Evolutionary conservation across 2,113 vertebrate genomes (phyloP), one percentile per base, ranked within the genome.

Genomic region (Podiceps cristatus): DNA sequence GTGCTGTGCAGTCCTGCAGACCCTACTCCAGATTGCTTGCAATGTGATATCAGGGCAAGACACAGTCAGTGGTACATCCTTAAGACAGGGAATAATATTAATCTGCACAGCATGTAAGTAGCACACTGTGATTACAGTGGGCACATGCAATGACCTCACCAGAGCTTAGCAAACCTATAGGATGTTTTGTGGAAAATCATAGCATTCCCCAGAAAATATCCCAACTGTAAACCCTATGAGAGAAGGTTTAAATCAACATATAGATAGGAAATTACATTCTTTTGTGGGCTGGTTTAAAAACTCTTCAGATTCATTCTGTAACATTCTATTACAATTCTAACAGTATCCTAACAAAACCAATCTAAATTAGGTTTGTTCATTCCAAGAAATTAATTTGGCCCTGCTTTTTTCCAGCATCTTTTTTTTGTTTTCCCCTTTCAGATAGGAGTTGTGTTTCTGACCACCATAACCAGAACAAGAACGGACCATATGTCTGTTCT

Each of bases 41-140:
- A 24, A 1, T 11, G 3, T 29, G 40, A 28, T 7, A 37, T 3
- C 0, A 14, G 33, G 15, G 35, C 31, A 64, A 47, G 37, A 66
- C 8, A 60, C 10, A 22, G 29, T 18, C 42, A 62, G n/a, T 37
- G 25, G 59, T 0, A 0, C 9, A 64, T 25, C 23, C 29, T 79
- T 67, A 28, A 42, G 35, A 53, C 22, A 72, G 58, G 31, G 58
- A 86, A 22, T 10, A 29, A 3, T 31, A 25, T 75, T 66, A 10
- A 71, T 50, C 31, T 90, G 42, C 18, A 44, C 37, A 72, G 24
- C 14, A 45, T 4, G 0, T 53, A 42, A 50, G 24, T 25, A 45
- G 24, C 31, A 88, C 8, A 6, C 5, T 24, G 14, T 42, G 17
- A 17, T 78, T 74, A 52, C 7, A 75, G 9, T n/a, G 31, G 11